Evolutionary conservation across 2,797 vertebrate species (phyloP), one percentile per base, ranked within the genome.

Genomic region (Bucorvus abyssinicus): DNA sequence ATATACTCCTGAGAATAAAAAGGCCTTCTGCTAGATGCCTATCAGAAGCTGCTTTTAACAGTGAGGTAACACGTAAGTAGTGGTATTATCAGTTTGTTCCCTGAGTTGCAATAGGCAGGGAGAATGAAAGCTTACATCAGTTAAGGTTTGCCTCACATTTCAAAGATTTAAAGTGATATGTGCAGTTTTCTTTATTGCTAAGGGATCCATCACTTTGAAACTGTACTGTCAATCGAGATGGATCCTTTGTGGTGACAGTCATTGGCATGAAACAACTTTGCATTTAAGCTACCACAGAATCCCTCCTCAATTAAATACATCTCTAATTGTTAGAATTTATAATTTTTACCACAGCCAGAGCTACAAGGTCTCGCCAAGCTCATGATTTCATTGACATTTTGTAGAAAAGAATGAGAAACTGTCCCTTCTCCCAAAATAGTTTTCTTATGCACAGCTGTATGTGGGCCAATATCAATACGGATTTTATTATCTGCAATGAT

Each of bases 401-500:
- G 68, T 7, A 83, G 42, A 57, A 93, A 78, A 87, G 57, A 84
- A 93, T 59, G 44, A 94, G 55, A 52, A 88, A 47, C 13, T 65
- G 10, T 21, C 14, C n/a, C 7, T 78, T 78, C 55, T 81, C 47
- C 36, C 65, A 84, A 71, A 91, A 45, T 0, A 60, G 86, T 81
- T 90, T 96, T 75, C 84, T 75, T 34, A 59, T 15, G 52, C 65
- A 75, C n/a, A 81, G 40, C 27, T 89, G n/a, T 55, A 79, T 3
- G 2, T 40, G 34, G 47, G 61, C 87, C 91, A 95, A 24, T 81
- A 94, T 93, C 59, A 0, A 96, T 84, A 86, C 0, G 13, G n/a
- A 45, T 90, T 94, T 91, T 93, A 93, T 91, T 87, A 69, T 56
- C 65, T 69, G n/a, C 79, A 89, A 22, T 79, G 84, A 82, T 53